Evolutionary conservation across 2,888 invertebrate species (phyloP).

Genomic region (Cylindroiulus punctatus): DNA sequence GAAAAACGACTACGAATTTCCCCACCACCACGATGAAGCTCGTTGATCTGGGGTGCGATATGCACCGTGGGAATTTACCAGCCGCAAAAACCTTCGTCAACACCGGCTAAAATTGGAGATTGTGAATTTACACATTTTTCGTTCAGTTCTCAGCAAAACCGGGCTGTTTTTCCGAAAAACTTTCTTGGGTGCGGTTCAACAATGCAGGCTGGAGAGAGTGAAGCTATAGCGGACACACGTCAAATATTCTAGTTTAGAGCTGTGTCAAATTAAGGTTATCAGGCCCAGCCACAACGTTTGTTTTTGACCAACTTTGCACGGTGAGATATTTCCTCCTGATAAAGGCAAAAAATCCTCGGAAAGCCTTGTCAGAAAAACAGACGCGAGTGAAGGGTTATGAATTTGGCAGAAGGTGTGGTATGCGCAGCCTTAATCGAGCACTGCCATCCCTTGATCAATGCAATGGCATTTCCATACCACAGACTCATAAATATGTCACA

Average conservation of each 20-base stretch:
- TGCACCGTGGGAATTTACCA: not conserved
- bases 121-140: not conserved
- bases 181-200: conserved; percentile 10
- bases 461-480: not conserved
- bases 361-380: conserved; percentile 5
- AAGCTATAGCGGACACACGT: not conserved
- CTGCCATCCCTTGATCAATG: not conserved
- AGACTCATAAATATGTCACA: conserved; percentile 14
- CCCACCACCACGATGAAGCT: too few relatives aligned
- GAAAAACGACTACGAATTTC: too few relatives aligned
- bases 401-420: conserved; percentile 3
- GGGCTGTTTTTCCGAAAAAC: not conserved
- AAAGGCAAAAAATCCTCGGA: not conserved
- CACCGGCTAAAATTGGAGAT: not conserved
- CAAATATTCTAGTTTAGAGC: conserved; percentile 15
- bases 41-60: not conserved
- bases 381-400: conserved; percentile 13
- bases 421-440: not conserved
- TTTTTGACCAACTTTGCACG: conserved; percentile 34
- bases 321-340: conserved; percentile 28
- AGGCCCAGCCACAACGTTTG: not conserved
- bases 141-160: conserved; percentile 2
- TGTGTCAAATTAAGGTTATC: conserved; percentile 43
- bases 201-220: not conserved
- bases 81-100: not conserved